These are phyloP conservation scores for Clarias platycephalus DNA, from an alignment of 2,797 vertebrate species.

Conservation along the genomic window DNA sequence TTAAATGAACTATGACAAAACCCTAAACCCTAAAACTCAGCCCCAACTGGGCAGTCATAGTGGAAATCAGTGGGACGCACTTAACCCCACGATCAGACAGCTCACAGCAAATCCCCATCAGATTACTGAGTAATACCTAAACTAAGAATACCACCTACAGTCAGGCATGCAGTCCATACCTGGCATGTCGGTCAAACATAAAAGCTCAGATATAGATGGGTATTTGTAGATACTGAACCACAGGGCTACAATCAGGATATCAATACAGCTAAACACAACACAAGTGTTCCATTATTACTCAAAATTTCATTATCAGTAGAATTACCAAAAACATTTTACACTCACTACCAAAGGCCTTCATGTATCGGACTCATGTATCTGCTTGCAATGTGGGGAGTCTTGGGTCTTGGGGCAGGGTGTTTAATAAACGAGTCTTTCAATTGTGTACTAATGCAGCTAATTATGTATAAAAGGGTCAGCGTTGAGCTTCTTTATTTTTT, in stretches of 20 bases:
- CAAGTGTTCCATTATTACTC: background rate
- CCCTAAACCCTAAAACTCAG: conserved; percentile 13
- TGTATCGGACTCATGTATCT: no score
- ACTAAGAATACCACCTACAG: conserved; percentile 40
- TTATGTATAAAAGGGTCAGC: no score
- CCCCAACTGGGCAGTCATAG: conserved; percentile 1
- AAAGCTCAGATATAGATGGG: conserved; percentile 19
- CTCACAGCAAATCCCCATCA: conserved; percentile 51
- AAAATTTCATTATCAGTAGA: background rate
- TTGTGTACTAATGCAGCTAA: no score
- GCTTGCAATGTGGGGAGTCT: no score
- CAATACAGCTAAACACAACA: background rate
- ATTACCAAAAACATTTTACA: background rate
- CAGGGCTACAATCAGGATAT: background rate
- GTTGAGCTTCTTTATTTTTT: no score
- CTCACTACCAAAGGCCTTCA: background rate
- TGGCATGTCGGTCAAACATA: conserved; percentile 43
- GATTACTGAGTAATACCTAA: conserved; percentile 51
- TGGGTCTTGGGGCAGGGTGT: no score
- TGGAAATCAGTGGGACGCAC: conserved; percentile 48
- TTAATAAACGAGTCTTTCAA: no score
- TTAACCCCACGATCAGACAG: conserved; percentile 53
- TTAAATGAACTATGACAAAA: conserved; percentile 28
- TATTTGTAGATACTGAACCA: background rate
- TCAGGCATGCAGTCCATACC: conserved; percentile 57